A percentile compares a stretch with the other conserved stretches of the same genome.
phyloP scores from a whole-genome alignment of 2,797 vertebrate species.

The Austrolebias charrua region DNA sequence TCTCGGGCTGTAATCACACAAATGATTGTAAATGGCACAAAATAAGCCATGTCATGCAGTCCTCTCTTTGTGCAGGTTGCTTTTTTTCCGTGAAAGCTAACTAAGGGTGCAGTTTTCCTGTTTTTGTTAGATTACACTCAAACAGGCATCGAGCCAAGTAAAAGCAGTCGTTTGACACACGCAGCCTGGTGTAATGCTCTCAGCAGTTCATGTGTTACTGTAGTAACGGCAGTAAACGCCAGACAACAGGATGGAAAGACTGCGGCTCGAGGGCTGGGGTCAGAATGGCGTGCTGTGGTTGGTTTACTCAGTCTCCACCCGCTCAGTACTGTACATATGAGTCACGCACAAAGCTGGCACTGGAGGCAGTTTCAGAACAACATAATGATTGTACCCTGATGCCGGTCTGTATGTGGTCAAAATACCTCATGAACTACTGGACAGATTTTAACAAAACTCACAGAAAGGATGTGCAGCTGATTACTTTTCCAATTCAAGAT shows the following conservation, averaged over 20 bases:
- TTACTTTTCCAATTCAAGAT: background rate
- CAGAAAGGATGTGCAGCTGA: too few relatives aligned
- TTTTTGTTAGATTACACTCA: conserved; percentile 10
- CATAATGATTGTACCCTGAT: too few relatives aligned
- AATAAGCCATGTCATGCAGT: background rate
- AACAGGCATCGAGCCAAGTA: conserved; percentile 1
- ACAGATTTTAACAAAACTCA: too few relatives aligned
- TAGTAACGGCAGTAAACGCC: conserved; percentile 30
- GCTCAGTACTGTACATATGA: conserved; percentile 1
- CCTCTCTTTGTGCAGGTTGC: conserved; percentile 28
- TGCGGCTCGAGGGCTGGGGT: conserved; percentile 10
- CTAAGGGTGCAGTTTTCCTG: conserved; percentile 56
- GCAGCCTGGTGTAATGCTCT: conserved; percentile 28
- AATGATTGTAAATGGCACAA: background rate
- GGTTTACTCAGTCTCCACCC: conserved; percentile 21
- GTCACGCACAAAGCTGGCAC: background rate
- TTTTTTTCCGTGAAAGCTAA: conserved; percentile 40
- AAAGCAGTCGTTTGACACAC: conserved; percentile 6
- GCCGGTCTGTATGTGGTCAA: background rate
- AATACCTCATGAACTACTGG: too few relatives aligned
- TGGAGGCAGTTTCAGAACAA: background rate
- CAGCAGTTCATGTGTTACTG: conserved; percentile 27
- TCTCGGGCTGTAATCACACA: background rate
- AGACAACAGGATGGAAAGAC: conserved; percentile 38
- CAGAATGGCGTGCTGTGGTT: conserved; percentile 36